A percentile compares a stretch with the other conserved stretches of the same genome.
These are phyloP conservation scores for Menidia beryllina DNA, from an alignment of 2,113 vertebrate species.

Conservation along the genomic window DNA sequence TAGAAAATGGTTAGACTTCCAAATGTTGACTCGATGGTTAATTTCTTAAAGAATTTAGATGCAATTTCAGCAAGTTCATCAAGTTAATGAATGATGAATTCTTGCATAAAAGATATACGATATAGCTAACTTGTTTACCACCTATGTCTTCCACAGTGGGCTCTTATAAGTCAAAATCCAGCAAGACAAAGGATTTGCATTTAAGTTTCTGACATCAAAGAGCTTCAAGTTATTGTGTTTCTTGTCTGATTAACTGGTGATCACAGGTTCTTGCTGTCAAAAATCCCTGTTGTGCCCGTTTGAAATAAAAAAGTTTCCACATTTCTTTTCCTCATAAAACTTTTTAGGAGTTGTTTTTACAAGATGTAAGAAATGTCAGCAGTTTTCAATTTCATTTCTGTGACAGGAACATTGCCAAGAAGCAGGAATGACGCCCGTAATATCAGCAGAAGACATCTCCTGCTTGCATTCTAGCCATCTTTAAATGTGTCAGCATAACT, in stretches of 20 bases:
- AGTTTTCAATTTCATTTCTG: no score
- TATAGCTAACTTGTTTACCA: background rate
- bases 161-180: background rate
- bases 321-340: no score
- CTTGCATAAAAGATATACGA: background rate
- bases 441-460: background rate
- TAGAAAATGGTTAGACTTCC: constrained; percentile 34
- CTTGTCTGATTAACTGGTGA: constrained; percentile 14
- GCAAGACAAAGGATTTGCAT: background rate
- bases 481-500: no score
- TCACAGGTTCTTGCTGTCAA: background rate
- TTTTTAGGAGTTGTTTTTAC: no score
- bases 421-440: background rate
- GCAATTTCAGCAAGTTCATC: constrained; percentile 3
- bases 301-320: no score
- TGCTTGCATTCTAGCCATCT: no score
- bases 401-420: no score
- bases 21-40: constrained; percentile 18
- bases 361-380: no score
- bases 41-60: constrained; percentile 26
- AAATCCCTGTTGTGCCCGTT: no score
- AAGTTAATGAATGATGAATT: constrained; percentile 5
- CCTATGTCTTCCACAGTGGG: background rate
- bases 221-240: background rate
- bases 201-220: constrained; percentile 24